Conservation (phyloP, 2,113 vertebrate genomes). For the Willisornis vidua region DNA sequence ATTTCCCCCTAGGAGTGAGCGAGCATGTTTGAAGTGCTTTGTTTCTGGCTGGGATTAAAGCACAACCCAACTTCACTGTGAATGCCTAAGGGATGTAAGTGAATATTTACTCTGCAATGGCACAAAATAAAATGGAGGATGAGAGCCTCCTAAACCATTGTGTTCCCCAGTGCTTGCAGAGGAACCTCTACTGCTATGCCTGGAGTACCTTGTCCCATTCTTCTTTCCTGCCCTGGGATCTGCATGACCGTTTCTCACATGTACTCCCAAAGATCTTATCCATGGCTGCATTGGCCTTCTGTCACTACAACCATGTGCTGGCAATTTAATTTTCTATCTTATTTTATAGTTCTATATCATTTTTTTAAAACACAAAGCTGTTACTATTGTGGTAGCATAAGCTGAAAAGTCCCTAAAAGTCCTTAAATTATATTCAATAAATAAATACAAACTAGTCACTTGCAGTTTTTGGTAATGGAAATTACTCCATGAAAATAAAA, state of each 20-base stretch:
- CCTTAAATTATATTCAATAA: not conserved
- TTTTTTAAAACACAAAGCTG: not conserved
- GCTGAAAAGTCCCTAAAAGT: not conserved
- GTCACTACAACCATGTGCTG: rapidly evolving
- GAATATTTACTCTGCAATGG: rapidly evolving
- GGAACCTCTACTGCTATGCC: not conserved
- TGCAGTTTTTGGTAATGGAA: not conserved
- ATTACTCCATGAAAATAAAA: not conserved
- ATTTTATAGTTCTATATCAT: not conserved
- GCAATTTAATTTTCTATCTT: not conserved
- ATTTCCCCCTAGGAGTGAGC: not conserved
- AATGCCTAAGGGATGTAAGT: not conserved
- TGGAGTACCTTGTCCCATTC: not conserved
- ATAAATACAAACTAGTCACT: not conserved
- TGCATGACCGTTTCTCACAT: rapidly evolving
- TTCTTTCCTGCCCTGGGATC: not conserved
- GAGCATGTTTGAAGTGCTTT: not conserved
- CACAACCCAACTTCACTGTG: rapidly evolving
- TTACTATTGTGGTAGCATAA: not conserved
- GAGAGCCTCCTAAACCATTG: not conserved
- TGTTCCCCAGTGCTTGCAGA: not conserved
- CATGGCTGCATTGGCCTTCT: not conserved
- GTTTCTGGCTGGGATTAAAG: not conserved
- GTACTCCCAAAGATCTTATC: not conserved
- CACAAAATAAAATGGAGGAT: not conserved